Conservation (phyloP, 2,797 vertebrate genomes). For the Pseudochromis fuscus region DNA sequence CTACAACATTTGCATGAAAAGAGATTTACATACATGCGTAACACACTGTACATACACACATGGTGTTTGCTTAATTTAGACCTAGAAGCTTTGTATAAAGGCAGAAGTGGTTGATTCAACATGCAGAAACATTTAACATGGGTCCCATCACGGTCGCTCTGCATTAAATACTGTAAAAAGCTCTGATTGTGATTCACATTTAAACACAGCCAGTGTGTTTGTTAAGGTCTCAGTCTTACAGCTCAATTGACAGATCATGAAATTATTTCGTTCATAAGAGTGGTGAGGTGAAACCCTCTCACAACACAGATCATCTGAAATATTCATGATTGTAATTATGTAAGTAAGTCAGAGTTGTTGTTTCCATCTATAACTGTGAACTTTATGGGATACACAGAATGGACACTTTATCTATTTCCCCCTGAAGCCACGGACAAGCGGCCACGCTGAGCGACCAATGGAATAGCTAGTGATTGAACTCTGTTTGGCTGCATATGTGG, state of each 20-base stretch:
- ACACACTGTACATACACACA: conserved; percentile 38
- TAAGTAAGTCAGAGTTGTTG: conserved; percentile 25
- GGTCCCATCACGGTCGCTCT: background rate
- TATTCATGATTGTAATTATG: conserved; percentile 43
- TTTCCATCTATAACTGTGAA: conserved; percentile 31
- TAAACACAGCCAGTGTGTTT: conserved; percentile 6
- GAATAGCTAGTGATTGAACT: conserved; percentile 58
- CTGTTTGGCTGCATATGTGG: conserved; percentile 19
- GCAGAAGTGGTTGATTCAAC: background rate
- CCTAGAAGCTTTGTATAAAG: conserved; percentile 14
- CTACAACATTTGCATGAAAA: conserved; percentile 31
- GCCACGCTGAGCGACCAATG: conserved; percentile 34
- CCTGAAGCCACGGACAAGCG: conserved; percentile 16
- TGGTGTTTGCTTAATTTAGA: conserved; percentile 20
- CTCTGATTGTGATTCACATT: conserved; percentile 28
- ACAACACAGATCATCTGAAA: conserved; percentile 10
- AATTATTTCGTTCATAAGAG: background rate
- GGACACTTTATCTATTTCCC: conserved; percentile 9
- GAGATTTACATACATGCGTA: conserved; percentile 13
- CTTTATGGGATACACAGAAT: conserved; percentile 25
- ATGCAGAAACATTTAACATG: background rate
- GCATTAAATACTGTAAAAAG: conserved; percentile 5
- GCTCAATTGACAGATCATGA: conserved; percentile 9
- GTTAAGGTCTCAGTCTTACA: background rate
- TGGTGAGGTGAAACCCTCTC: background rate